These are phyloP conservation scores for Leucosticte australis DNA, from an alignment of 2,113 vertebrate genomes.

Conservation along the genomic window DNA sequence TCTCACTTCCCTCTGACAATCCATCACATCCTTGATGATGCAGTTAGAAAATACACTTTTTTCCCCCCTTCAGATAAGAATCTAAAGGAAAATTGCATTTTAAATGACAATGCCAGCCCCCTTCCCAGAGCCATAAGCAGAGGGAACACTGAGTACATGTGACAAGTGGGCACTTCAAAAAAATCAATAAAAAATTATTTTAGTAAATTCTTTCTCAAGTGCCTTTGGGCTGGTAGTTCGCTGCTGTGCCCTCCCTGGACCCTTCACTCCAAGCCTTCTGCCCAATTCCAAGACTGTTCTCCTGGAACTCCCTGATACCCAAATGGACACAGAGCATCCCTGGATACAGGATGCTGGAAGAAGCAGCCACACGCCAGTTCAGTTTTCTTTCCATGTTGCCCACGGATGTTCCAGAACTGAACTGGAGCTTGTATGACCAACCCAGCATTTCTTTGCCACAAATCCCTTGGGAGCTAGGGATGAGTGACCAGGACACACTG, in stretches of 20 bases:
- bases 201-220: neutral
- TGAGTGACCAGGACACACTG: rapidly evolving
- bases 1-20: neutral
- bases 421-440: neutral
- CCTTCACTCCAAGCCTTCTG: neutral
- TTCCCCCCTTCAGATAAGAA: neutral
- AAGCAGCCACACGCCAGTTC: neutral
- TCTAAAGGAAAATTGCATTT: neutral
- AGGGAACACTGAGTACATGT: neutral
- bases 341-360: neutral
- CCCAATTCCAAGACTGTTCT: neutral
- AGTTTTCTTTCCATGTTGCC: neutral
- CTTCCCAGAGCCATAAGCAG: neutral
- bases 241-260: neutral
- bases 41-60: neutral
- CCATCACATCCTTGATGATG: neutral
- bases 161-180: neutral
- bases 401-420: rapidly evolving
- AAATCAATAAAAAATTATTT: neutral
- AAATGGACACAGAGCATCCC: rapidly evolving
- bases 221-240: neutral
- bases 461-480: neutral
- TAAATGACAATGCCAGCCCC: neutral
- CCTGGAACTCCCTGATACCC: neutral
- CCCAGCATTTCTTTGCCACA: neutral